These are phyloP conservation scores for Heteromurus nitidus DNA, from an alignment of 2,888 invertebrate species.

Conservation along the genomic window DNA sequence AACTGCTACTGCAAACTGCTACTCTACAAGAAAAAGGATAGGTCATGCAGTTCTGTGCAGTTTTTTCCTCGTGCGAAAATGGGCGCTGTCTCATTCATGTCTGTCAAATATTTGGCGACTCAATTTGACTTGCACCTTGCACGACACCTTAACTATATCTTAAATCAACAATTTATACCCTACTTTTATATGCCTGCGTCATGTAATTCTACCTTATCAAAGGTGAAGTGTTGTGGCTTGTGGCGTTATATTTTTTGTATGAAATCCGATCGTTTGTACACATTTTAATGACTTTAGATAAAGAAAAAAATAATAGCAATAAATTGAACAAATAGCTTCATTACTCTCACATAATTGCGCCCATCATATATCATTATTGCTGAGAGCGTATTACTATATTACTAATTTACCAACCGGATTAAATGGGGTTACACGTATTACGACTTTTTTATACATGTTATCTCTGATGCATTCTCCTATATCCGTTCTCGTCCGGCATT, in stretches of 20 bases:
- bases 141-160: background rate
- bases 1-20: no score
- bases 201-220: background rate
- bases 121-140: no score
- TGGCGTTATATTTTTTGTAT: slow-evolving; percentile 25
- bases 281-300: background rate
- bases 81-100: no score
- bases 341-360: slow-evolving; percentile 16
- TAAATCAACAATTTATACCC: background rate
- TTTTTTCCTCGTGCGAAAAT: no score
- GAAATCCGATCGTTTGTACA: slow-evolving; percentile 6
- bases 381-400: background rate
- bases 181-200: background rate
- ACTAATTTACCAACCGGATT: slow-evolving; percentile 47
- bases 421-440: slow-evolving; percentile 20
- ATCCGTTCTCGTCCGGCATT: no score
- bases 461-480: no score
- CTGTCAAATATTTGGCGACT: no score
- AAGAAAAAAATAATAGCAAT: background rate
- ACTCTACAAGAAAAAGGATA: no score
- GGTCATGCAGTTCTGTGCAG: no score
- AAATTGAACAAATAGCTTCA: slow-evolving; percentile 31
- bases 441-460: background rate
- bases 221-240: background rate
- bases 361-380: background rate